Conservation (phyloP, 2,888 invertebrate genomes). For the Ennomos quercinarius region DNA sequence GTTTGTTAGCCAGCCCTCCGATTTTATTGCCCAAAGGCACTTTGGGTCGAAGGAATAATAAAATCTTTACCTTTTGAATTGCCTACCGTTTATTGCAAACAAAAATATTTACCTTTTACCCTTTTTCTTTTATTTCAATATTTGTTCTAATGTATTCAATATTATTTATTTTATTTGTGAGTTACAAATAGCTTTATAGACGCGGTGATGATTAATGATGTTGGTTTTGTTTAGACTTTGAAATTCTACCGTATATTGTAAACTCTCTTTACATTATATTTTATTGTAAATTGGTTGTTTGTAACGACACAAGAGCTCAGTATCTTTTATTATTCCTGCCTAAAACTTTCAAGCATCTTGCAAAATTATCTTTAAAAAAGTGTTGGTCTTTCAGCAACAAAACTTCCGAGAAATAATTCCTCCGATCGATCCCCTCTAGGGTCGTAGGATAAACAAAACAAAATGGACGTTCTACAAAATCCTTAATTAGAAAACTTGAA, state of each 20-base stretch:
- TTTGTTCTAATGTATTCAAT: too few relatives aligned
- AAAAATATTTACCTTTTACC: slow-evolving; percentile 15
- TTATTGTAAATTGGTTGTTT: too few relatives aligned
- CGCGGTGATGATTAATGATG: too few relatives aligned
- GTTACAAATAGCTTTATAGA: too few relatives aligned
- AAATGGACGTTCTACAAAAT: slow-evolving; percentile 35
- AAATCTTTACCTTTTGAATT: slow-evolving; percentile 19
- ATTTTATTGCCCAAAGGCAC: slow-evolving; percentile 16
- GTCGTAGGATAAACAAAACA: slow-evolving; percentile 36
- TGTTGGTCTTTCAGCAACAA: neutral
- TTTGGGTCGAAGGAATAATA: slow-evolving; percentile 16
- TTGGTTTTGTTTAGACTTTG: too few relatives aligned
- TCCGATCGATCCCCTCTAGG: slow-evolving; percentile 26
- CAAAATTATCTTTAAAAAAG: too few relatives aligned
- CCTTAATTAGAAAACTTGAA: slow-evolving; percentile 46
- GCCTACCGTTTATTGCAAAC: slow-evolving; percentile 1
- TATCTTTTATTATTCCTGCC: neutral
- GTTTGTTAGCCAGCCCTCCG: slow-evolving; percentile 20
- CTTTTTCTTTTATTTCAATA: neutral
- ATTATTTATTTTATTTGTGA: too few relatives aligned
- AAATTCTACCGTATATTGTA: too few relatives aligned
- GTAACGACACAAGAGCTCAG: too few relatives aligned
- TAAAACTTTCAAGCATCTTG: too few relatives aligned
- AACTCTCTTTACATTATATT: too few relatives aligned
- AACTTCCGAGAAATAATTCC: slow-evolving; percentile 4